Evolutionary conservation across 2,113 vertebrate genomes (phyloP).

Genomic region (Vombatus ursinus): DNA sequence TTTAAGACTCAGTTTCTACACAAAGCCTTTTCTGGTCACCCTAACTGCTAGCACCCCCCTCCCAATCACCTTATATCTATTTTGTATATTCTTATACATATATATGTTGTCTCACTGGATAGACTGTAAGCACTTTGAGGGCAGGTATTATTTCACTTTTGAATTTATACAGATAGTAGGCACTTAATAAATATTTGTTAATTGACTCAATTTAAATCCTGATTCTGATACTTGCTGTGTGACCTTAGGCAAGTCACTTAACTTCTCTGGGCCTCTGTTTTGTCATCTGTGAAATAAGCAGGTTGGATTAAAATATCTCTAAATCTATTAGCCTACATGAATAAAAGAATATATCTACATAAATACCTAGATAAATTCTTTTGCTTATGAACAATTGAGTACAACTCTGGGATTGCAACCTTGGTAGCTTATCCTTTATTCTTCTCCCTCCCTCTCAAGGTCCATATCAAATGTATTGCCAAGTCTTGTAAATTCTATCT

Average conservation of each 20-base stretch:
- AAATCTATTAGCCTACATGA: neutral
- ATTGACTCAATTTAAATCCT: constrained; percentile 18
- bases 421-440: neutral
- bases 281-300: neutral
- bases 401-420: neutral
- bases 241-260: neutral
- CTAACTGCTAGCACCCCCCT: neutral
- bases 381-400: neutral
- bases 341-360: neutral
- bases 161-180: neutral
- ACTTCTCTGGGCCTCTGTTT: neutral
- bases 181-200: constrained; percentile 27
- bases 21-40: constrained; percentile 56
- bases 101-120: neutral
- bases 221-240: neutral
- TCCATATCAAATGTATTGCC: neutral
- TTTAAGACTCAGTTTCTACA: constrained; percentile 58
- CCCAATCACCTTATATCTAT: neutral
- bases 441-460: neutral
- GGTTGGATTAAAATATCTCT: neutral
- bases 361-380: no score
- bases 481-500: neutral
- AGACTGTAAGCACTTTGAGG: neutral
- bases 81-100: neutral
- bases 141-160: neutral